A percentile compares a stretch with the other conserved stretches of the same genome.
Conservation (phyloP, 2,888 invertebrate species). For the Caenorhabditis drosophilae region DNA sequence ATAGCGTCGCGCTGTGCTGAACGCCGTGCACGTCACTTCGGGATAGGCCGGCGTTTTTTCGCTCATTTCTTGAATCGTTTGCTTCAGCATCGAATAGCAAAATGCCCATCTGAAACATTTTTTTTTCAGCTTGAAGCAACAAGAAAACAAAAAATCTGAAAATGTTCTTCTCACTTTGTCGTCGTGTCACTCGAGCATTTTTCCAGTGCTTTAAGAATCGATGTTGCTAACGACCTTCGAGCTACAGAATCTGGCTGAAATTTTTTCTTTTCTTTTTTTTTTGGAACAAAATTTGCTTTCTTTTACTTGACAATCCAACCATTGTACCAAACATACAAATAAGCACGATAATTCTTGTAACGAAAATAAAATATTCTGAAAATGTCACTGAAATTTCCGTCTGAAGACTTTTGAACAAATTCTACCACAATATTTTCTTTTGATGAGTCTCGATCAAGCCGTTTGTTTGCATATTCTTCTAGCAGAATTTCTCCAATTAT, state of each 20-base stretch:
- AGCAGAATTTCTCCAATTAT: slow-evolving; percentile 17
- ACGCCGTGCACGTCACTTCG: slow-evolving; percentile 20
- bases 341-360: slow-evolving; percentile 16
- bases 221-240: slow-evolving; percentile 8
- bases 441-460: slow-evolving; percentile 10
- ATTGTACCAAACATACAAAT: slow-evolving; percentile 29
- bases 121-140: not conserved
- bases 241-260: slow-evolving; percentile 8
- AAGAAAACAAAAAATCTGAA: not conserved
- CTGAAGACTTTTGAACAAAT: not conserved
- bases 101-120: slow-evolving; percentile 12
- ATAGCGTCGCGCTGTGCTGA: slow-evolving; percentile 18
- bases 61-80: slow-evolving; percentile 17
- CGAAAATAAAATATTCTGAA: slow-evolving; percentile 24
- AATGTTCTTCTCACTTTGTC: no score
- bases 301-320: slow-evolving; percentile 29
- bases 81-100: slow-evolving; percentile 4
- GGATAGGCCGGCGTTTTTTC: slow-evolving; percentile 21
- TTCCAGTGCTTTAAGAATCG: slow-evolving; percentile 4
- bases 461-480: slow-evolving; percentile 18
- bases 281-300: no score
- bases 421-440: slow-evolving; percentile 18
- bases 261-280: no score
- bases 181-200: no score
- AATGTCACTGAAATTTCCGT: not conserved